Evolutionary conservation across 2,113 vertebrate species (phyloP), one percentile per base, ranked within the genome.

Genomic region (Pica pica): DNA sequence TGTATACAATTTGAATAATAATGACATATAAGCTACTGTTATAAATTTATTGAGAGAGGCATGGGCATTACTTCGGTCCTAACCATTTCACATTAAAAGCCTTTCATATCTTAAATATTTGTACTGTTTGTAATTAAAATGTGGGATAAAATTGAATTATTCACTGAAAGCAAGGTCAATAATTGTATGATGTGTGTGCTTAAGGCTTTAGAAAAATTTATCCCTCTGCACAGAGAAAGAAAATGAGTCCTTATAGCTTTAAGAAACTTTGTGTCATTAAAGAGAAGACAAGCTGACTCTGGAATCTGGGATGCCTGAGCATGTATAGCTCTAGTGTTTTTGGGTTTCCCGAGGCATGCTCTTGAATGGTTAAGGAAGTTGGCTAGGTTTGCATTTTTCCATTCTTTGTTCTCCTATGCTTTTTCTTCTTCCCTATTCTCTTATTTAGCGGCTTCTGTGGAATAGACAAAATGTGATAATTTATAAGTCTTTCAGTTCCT

Each of bases 51-150:
- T 74, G 44, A 41, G 35, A 90, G 64, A 13, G 35, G 19, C 52
- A 31, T 27, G 52, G 64, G 19, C 2, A 4, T 83, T 92, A 75
- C 83, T 90, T 90, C 77, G 47, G 35, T 59, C 56, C 56, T 85
- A 94, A 39, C 27, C 30, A n/a, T 92, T 94, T 89, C 47, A 74
- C 64, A 95, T 19, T 76, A 56, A 81, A 56, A 88, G 33, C 33
- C 20, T 82, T 91, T 91, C 4, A 6, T 84, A 92, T 71, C 80
- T 60, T 91, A 91, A 84, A 56, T 94, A 60, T 94, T 78, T 94
- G 15, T 82, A 82, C 77, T 94, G 86, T 89, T 92, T 91, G 30
- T 37, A 89, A 78, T 91, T 96, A 92, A 96, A 91, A 64, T 59
- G 71, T 16, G 70, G 76, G 60, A 63, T 89, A 67, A 67, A 94